Evolutionary conservation across 2,797 vertebrate genomes (phyloP).

Genomic region (Psittacula derbiana): DNA sequence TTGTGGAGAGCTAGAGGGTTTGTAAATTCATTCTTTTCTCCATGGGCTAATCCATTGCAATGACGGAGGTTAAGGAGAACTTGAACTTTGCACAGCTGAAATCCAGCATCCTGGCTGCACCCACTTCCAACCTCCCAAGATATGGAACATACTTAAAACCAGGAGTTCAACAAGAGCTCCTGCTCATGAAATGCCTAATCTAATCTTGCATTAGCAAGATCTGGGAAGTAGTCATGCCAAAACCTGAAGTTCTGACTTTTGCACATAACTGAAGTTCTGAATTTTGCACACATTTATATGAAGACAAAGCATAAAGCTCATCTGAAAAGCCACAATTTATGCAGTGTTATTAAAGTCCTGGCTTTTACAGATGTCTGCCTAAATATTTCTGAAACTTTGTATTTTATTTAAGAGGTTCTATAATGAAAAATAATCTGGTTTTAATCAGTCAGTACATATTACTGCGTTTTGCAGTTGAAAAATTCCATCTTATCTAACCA

Average conservation of each 20-base stretch:
- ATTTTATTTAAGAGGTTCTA: conserved; percentile 54
- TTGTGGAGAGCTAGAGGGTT: background rate
- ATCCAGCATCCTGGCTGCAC: background rate
- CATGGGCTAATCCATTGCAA: background rate
- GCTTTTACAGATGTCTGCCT: conserved; percentile 58
- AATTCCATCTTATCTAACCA: conserved; percentile 43
- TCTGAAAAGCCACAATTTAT: conserved; percentile 59
- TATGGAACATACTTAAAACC: background rate
- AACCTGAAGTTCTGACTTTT: background rate
- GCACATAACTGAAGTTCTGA: background rate
- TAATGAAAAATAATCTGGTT: conserved; percentile 54
- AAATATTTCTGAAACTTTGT: conserved; percentile 25
- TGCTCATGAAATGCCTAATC: background rate
- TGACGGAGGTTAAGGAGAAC: background rate
- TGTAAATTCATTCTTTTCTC: background rate
- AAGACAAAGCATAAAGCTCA: conserved; percentile 6
- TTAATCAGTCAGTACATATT: conserved; percentile 61
- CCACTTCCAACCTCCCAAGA: background rate
- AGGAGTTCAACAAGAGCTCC: background rate
- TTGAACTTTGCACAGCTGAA: conserved; percentile 1
- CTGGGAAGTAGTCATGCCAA: background rate
- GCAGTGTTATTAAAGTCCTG: background rate
- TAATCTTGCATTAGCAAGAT: background rate
- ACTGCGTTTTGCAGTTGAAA: conserved; percentile 55
- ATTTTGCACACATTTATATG: background rate